Evolutionary conservation across 2,888 invertebrate genomes (phyloP), one percentile per base, ranked within the genome.

Genomic region (Ectobius pallidus): DNA sequence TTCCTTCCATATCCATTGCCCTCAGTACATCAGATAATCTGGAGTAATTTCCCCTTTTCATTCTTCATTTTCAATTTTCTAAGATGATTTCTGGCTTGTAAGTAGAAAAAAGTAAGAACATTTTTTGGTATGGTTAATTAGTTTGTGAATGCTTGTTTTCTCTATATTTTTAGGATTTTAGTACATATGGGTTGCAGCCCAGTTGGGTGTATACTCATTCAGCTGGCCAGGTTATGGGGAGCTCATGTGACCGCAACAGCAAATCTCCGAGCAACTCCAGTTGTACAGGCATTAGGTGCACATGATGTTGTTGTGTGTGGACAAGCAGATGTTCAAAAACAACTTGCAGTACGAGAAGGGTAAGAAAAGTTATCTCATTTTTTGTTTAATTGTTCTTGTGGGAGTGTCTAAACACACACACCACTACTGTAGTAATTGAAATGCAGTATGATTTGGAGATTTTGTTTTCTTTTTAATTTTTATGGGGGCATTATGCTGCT

Each of bases 151-250:
- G 11, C n/a, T 46, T 46, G 46, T 39, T 9, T 39, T 39, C 46
- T n/a, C n/a, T 46, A 46, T n/a, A 20, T 67, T 71, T 61, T 11
- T 78, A 88, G 89, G 77, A 81, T 88, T 73, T 81, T 89, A 70
- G 81, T 89, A 62, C 86, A 85, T 77, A 87, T 85, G 62, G 89
- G 87, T 63, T 87, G 85, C 77, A 86, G 87, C 25, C 86, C 88
- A 11, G 85, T 87, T 6, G 89, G 88, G 46, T 87, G 88, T 79
- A 84, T 89, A 63, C 81, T 89, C 58, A 84, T 86, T 58, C 90
- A 90, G 81, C 79, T 89, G 62, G 81, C 87, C 30, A 85, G 85
- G 76, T 79, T 85, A 58, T 88, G 88, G 87, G 86, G 87, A 25
- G 87, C 87, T 52, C 81, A 85, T 74, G 84, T 89, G 16, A 85